These are phyloP conservation scores for Homalodisca vitripennis DNA, from an alignment of 1,140 invertebrate species.

Conservation along the genomic window DNA sequence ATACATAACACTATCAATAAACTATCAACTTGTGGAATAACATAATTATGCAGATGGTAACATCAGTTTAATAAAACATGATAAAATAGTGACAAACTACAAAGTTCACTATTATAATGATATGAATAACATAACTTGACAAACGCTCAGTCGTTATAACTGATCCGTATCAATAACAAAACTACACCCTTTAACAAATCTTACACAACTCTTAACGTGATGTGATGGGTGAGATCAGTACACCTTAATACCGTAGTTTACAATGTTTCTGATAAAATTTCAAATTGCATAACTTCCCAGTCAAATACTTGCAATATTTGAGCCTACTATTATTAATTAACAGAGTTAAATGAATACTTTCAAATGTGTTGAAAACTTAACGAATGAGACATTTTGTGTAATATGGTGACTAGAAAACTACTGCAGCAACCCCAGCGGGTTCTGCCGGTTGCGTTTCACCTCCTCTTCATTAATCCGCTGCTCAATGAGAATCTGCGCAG, in stretches of 20 bases:
- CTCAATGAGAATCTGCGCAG: slow-evolving; percentile 92
- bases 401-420: slow-evolving; percentile 24
- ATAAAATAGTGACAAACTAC: not conserved
- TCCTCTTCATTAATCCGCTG: slow-evolving; percentile 95
- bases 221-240: slow-evolving; percentile 9
- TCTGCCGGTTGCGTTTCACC: slow-evolving; percentile 81
- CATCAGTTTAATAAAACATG: slow-evolving; percentile 1
- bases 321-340: slow-evolving; percentile 14
- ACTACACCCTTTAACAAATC: not conserved
- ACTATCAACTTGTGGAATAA: slow-evolving; percentile 10
- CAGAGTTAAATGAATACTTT: slow-evolving; percentile 16
- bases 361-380: not conserved
- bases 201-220: not conserved
- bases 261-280: no score
- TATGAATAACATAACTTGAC: not conserved
- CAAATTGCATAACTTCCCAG: slow-evolving; percentile 3
- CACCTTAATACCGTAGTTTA: not conserved
- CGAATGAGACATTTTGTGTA: not conserved
- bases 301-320: not conserved
- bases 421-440: slow-evolving; percentile 46
- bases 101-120: not conserved
- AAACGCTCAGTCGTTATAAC: not conserved
- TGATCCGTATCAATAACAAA: not conserved
- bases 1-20: slow-evolving; percentile 2
- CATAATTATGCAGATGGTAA: not conserved